Base-by-base conservation (phyloP, 92 coral and sea anemone species). In the Umimayanthus kanabou region DNA sequence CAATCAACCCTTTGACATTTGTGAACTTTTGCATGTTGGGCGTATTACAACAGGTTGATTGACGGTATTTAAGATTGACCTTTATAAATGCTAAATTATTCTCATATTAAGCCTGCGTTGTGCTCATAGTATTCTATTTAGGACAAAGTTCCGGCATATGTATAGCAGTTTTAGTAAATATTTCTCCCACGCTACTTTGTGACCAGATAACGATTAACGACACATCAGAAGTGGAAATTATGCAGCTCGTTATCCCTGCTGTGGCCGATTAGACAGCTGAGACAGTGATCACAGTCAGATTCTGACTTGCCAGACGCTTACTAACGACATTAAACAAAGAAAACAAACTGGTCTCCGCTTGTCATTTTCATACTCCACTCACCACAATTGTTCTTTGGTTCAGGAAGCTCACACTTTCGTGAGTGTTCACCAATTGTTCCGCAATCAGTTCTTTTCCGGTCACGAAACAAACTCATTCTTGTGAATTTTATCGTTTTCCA, bases 291-390 rank as follows among this genome's bases (percentile, higher is more conserved):
- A 15, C 85, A 61, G 85, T 22, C 23, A 75, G 79, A 18, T 55
- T 55, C 16, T 15, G 79, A 39, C 25, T 80, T 25, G 11, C 71
- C 84, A 80, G 85, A 33, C 72, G 23, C 5, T 20, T 9, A 37
- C 85, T 80, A 80, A 80, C 61, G 71, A 22, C 73, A 53, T 61
- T 58, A 80, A 80, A 80, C 85, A 80, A 80, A 58, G 85, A 30
- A 57, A 80, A 80, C 82, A 78, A 50, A 20, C 14, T 43, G 14
- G 79, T 39, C 15, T 71, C 45, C 79, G 5, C 79, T 75, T 50
- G 50, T 75, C 79, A 18, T 75, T 75, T 75, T 50, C n/a, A 75
- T 49, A 28, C 65, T 39, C 45, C 42, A 80, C 43, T 80, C 28
- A 61, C 33, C 85, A 13, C 85, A 33, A 80, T 33, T 80, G 82